phyloP scores from a whole-genome alignment of 2,888 invertebrate genomes.

The Electrophaes corylata region DNA sequence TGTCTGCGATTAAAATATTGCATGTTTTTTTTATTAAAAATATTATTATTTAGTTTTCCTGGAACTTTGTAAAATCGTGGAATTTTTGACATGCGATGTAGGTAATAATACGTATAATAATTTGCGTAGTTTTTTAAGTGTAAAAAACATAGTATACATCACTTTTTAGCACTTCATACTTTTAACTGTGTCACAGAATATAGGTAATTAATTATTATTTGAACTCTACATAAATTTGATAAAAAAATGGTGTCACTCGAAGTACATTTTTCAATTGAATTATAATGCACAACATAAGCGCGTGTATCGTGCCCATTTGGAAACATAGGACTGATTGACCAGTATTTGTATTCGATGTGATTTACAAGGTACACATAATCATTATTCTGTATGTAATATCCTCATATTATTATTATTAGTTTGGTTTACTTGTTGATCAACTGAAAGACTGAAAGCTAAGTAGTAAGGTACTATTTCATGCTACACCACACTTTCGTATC shows the following conservation, averaged over 20 bases:
- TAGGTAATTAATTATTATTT: neutral
- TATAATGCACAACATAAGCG: slow-evolving; percentile 32
- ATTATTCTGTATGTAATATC: neutral
- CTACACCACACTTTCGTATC: no score
- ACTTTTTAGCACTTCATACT: neutral
- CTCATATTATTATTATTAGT: neutral
- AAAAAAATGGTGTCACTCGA: neutral
- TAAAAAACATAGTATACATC: neutral
- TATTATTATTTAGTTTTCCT: no score
- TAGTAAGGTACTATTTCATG: no score
- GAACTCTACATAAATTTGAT: neutral
- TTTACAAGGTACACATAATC: neutral
- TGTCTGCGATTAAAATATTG: no score
- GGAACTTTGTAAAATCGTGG: no score
- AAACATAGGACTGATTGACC: slow-evolving; percentile 48
- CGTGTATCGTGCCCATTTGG: slow-evolving; percentile 43
- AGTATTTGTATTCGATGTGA: neutral
- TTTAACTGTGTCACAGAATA: neutral
- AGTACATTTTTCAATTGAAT: slow-evolving; percentile 14
- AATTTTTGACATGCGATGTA: no score
- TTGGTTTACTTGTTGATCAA: neutral
- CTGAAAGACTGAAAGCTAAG: neutral
- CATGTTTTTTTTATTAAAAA: no score
- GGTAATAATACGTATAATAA: no score
- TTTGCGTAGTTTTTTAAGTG: neutral